Evolutionary conservation across 2,888 invertebrate genomes (phyloP), one percentile per base, ranked within the genome.

Genomic region (Ophioninae sp.): DNA sequence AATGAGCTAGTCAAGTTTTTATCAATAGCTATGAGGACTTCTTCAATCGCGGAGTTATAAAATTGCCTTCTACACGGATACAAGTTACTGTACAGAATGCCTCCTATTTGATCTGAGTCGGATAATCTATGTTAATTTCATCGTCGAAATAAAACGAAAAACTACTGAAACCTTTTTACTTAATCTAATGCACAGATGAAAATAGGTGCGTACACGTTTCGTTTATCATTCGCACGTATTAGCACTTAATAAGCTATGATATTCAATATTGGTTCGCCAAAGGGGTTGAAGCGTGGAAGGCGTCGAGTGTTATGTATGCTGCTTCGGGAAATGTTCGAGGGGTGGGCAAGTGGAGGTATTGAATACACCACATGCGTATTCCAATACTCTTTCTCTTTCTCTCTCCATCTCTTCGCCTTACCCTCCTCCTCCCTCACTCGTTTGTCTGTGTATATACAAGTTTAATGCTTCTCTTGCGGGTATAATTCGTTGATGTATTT

Each of bases 201-300:
- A 64, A 41, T 13, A 57, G 61, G 44, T 44, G 44, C 44, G 72
- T 81, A 81, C 80, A 20, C 50, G 69, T 79, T 85, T 79, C 70
- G 64, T 72, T 75, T 62, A 64, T 78, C 80, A 75, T 62, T 74
- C 57, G 74, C 79, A 82, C 82, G 78, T 82, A 81, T 80, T 86
- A 65, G 85, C 85, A 86, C 86, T 87, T 88, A 87, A 88, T 88
- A 85, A 85, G 82, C 83, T 85, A 84, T 86, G 85, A 85, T 86
- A 87, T 87, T 87, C 87, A 86, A 88, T 87, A 88, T 85, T 82
- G 83, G 74, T 69, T 10, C 44, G 39, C 56, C 62, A 61, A 77
- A 64, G 37, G 56, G 70, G 61, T 41, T 67, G 61, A 13, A 61
- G 64, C 39, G 20, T 80, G 37, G 80, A n/a, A 41, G 67, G 79